Conservation (phyloP, 2,888 invertebrate species). For the Parascotia fuliginaria region DNA sequence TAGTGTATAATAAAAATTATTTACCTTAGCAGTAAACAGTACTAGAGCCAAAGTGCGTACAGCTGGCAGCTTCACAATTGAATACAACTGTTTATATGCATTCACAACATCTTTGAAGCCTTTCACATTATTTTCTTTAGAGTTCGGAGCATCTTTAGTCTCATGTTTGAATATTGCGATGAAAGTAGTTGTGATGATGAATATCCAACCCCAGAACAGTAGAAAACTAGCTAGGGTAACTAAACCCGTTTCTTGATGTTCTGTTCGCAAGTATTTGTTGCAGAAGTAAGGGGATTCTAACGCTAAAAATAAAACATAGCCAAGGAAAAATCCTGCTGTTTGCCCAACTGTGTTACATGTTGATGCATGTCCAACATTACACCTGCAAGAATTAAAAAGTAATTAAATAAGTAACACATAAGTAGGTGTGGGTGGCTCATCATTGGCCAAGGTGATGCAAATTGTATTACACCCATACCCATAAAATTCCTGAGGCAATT, state of each 20-base stretch:
- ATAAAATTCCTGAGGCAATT: no score
- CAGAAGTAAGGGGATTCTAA: slow-evolving; percentile 98
- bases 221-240: slow-evolving; percentile 93
- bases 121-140: slow-evolving; percentile 61
- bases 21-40: slow-evolving; percentile 95
- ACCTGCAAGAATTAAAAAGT: slow-evolving; percentile 70
- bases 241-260: slow-evolving; percentile 89
- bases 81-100: slow-evolving; percentile 93
- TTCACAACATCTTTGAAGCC: slow-evolving; percentile 79
- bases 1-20: not conserved
- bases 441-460: no score
- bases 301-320: slow-evolving; percentile 98
- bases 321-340: slow-evolving; percentile 98
- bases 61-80: slow-evolving; percentile 93
- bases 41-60: slow-evolving; percentile 92
- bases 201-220: slow-evolving; percentile 97
- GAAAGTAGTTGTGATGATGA: slow-evolving; percentile 95
- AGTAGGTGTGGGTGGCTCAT: no score
- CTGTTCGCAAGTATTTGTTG: slow-evolving; percentile 94
- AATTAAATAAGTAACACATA: no score
- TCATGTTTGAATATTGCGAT: slow-evolving; percentile 96
- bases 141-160: slow-evolving; percentile 72
- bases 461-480: no score
- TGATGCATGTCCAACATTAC: slow-evolving; percentile 98
- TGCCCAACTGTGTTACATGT: slow-evolving; percentile 99